Evolutionary conservation across 2,888 invertebrate genomes (phyloP), one percentile per base, ranked within the genome.

Genomic region (Caprella mutica): DNA sequence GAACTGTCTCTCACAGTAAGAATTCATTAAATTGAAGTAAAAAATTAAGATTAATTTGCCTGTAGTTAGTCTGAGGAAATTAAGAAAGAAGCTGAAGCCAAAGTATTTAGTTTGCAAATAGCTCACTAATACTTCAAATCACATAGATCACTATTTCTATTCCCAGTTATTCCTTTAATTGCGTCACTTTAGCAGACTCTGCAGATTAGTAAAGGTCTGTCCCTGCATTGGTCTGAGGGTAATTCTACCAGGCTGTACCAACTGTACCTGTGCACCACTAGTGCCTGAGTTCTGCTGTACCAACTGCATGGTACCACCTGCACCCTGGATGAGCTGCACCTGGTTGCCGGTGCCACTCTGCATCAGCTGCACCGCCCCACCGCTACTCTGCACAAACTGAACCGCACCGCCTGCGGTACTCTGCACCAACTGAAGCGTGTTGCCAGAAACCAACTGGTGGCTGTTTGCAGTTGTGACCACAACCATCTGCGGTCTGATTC

Each of bases 401-500:
- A 33, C 44, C 17, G 48, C 30, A 48, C 48, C 48, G 1, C 48
- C 48, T 19, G 48, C 48, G 21, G 48, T 30, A 21, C 48, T 48
- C 48, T 48, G 54, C 23, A 61, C 58, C 35, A 63, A 50, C 39
- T 63, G 63, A 17, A 63, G 39, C 24, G 59, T 55, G 8, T 52
- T 58, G 17, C 57, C 40, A 21, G 42, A 21, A 19, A 30, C 39
- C 40, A 52, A 38, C 19, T 26, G 52, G 5, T 52, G 40, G 12
- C 59, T 59, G 14, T 21, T 48, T n/a, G 53, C 62, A 27, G 58
- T 56, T 17, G 58, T 59, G 29, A 62, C 55, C 14, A 62, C 59
- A 8, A 59, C 63, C 63, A 63, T 63, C 46, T 63, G 63, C n/a
- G 59, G 63, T 21, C 59, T 51, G 2, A 53, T 39, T n/a, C 63